Base-by-base conservation (phyloP, 2,888 invertebrate species). In the Ophraella communa region DNA sequence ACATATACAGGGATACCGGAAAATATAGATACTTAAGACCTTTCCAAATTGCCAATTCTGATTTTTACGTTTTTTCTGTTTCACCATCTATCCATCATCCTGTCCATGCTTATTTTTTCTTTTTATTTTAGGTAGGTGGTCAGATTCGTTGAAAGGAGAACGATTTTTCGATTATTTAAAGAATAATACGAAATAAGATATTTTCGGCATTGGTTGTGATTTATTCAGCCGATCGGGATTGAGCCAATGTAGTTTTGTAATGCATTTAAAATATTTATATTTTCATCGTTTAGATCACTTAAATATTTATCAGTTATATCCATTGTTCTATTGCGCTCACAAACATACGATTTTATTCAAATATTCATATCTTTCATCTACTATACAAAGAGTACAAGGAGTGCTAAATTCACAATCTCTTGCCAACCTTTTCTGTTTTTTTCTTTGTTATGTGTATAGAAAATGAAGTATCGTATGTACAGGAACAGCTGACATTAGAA, bases 21-120 rank as follows among this genome's bases (percentile, higher is more conserved):
- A 81, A 80, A 81, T 80, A 80, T 79, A 78, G 80, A 77, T 80
- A 79, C 79, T 80, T 80, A 80, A 80, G 79, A 79, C 78, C 77
- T 73, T 73, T 75, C 76, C 75, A 76, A 78, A 79, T 78, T 79
- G 77, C 77, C 77, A 77, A 78, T 79, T 79, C 76, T 77, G 77
- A 77, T 78, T 79, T 77, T 77, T 76, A 74, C 74, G 71, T 73
- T 76, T 42, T 70, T 73, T 71, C 68, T 73, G 72, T 73, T 73
- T 71, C 66, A 65, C 64, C 60, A 63, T 47, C 64, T 70, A 74
- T 74, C 71, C 68, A 72, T 74, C 73, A 73, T 72, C 51, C 58
- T 56, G 54, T 64, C 42, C 23, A 61, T 45, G 56, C 39, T 65
- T 59, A 45, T 63, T 64, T 59, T 21, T 35, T 44, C 42, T 49